A percentile compares a stretch with the other conserved stretches of the same genome.
Evolutionary conservation across 2,797 vertebrate species (phyloP).

Genomic region (Sebastes kiyomatsui): DNA sequence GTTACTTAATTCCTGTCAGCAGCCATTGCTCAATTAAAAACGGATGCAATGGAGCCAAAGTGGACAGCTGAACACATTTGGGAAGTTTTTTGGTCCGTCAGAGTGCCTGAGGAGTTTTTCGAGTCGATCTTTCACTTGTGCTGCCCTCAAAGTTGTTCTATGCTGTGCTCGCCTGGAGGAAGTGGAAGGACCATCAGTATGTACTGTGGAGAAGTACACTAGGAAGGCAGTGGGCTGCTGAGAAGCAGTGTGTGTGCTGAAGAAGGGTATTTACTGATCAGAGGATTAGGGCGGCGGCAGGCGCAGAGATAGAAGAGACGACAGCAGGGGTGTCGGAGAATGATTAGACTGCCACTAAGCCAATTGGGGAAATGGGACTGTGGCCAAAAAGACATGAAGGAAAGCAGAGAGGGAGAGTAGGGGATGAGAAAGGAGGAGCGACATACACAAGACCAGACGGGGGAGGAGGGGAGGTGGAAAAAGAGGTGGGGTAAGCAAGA

Average conservation of each 20-base stretch:
- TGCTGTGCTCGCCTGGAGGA: slow-evolving; percentile 24
- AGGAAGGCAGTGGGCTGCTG: slow-evolving; percentile 33
- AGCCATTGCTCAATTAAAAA: slow-evolving; percentile 2
- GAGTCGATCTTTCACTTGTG: slow-evolving; percentile 27
- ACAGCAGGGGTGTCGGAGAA: slow-evolving; percentile 78
- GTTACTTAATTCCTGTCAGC: neutral
- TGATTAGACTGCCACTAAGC: slow-evolving; percentile 81
- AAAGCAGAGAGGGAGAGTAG: slow-evolving; percentile 10
- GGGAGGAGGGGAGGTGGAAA: neutral
- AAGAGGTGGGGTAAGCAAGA: neutral
- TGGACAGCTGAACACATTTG: slow-evolving; percentile 2
- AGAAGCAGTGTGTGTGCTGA: slow-evolving; percentile 49
- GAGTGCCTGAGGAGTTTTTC: slow-evolving; percentile 13
- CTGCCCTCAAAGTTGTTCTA: slow-evolving; percentile 18
- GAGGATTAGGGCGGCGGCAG: slow-evolving; percentile 75
- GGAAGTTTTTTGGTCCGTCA: neutral
- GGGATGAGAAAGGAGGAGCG: neutral
- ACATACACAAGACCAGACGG: slow-evolving; percentile 13
- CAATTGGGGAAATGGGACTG: slow-evolving; percentile 75
- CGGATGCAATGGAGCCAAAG: neutral
- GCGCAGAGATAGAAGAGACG: slow-evolving; percentile 63
- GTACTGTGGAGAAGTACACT: slow-evolving; percentile 37
- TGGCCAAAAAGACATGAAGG: slow-evolving; percentile 69
- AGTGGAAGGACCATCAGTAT: slow-evolving; percentile 41
- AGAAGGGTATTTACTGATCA: slow-evolving; percentile 78